A percentile compares a stretch with the other conserved stretches of the same genome.
Evolutionary conservation across 2,797 vertebrate genomes (phyloP).

Genomic region (Hippopotamyrus pictus): DNA sequence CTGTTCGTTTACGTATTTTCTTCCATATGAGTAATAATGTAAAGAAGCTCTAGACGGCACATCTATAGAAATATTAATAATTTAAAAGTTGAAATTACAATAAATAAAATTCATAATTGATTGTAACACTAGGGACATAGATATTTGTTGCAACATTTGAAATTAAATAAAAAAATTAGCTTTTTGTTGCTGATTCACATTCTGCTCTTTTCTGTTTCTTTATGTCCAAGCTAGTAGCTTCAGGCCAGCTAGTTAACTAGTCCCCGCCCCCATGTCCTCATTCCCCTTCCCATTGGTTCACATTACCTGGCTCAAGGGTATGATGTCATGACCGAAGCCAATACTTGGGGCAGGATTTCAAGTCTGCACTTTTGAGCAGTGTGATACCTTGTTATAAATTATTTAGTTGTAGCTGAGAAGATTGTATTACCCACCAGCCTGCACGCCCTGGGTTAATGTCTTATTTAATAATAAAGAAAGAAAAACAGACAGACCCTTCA

Average conservation of each 20-base stretch:
- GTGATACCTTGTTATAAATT: neutral
- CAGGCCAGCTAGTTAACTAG: neutral
- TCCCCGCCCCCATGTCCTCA: neutral
- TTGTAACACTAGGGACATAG: neutral
- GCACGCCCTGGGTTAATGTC: neutral
- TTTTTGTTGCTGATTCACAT: neutral
- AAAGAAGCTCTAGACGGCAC: neutral
- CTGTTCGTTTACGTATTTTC: neutral
- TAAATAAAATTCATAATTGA: neutral
- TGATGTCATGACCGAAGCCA: neutral
- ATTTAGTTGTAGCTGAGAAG: neutral
- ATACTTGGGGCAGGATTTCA: neutral
- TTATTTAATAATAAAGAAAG: neutral
- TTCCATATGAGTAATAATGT: neutral
- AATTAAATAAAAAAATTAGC: neutral
- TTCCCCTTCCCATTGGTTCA: neutral
- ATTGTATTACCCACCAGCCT: neutral
- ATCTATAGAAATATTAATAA: neutral
- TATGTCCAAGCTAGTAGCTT: neutral
- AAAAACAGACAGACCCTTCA: neutral
- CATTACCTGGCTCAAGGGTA: neutral
- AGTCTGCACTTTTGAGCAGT: neutral
- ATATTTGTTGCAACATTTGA: neutral
- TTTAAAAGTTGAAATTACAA: neutral
- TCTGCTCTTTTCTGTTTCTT: neutral